A percentile compares a stretch with the other conserved stretches of the same genome.
Conservation (phyloP, 2,797 vertebrate genomes). For the Antrozous pallidus region DNA sequence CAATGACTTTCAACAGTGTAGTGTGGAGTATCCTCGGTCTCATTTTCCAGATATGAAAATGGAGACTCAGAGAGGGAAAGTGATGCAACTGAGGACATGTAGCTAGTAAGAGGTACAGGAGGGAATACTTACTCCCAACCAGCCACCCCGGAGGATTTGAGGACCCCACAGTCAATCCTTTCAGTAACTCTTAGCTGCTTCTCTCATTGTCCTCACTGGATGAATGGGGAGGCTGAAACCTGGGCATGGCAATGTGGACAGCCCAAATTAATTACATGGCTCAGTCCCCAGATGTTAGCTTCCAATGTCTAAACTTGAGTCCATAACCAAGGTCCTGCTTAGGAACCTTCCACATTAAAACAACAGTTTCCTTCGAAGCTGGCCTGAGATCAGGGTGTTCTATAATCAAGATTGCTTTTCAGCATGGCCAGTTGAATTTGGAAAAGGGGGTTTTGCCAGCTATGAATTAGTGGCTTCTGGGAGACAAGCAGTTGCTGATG, state of each 20-base stretch:
- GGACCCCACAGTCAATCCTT: neutral
- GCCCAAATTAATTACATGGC: neutral
- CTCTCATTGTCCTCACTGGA: neutral
- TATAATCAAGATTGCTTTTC: neutral
- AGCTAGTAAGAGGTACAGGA: neutral
- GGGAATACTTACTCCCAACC: neutral
- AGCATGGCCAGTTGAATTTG: neutral
- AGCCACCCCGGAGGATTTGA: neutral
- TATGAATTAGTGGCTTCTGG: neutral
- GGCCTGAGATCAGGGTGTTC: neutral
- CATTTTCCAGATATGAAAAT: constrained; percentile 1
- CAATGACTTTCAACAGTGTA: neutral
- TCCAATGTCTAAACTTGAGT: neutral
- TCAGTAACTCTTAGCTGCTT: neutral
- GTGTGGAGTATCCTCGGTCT: neutral
- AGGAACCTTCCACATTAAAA: neutral
- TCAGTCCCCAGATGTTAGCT: neutral
- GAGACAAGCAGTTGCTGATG: neutral
- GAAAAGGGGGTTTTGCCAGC: neutral
- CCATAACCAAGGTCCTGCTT: neutral
- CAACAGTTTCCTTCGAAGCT: neutral
- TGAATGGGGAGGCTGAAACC: neutral
- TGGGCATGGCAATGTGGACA: neutral
- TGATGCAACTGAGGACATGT: neutral
- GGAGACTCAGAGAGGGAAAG: neutral